Evolutionary conservation across 2,797 vertebrate genomes (phyloP), one percentile per base, ranked within the genome.

Genomic region (Neopelma chrysocephalum): DNA sequence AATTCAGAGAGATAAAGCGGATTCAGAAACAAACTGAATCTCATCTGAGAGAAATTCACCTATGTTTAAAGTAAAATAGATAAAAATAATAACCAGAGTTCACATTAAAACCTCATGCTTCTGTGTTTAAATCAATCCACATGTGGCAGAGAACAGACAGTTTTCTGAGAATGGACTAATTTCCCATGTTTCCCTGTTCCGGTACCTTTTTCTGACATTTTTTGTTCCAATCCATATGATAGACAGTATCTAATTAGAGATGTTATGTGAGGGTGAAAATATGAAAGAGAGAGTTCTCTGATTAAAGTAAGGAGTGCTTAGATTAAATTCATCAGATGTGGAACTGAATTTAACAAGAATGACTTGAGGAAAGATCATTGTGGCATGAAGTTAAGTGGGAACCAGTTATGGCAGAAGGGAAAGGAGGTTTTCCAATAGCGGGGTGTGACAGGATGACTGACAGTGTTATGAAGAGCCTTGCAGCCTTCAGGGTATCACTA

Each of bases 371-470:
- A 95, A 96, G 87, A 27, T 69, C 82, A 51, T 36, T 87, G 87
- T 54, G 53, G 42, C 50, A 89, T 54, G 69, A 97, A 93, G 42
- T 76, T 70, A 93, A 96, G 45, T 64, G 43, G 87, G 95, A 97
- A 92, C 10, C 82, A 76, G 47, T 70, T 60, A 56, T 10, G 45
- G 69, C 20, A 65, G 81, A 80, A 87, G 79, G 73, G 68, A 50
- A 62, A 76, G 19, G 78, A 89, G 20, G 6, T 64, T 65, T 82
- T 86, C 45, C 89, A 54, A 65, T 27, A 60, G 53, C 32, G 61
- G 68, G 64, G 11, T 81, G 80, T 90, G 81, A 70, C 47, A 82
- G 83, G 50, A 69, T 43, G 82, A 82, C 32, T 95, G 79, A 82
- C 17, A 23, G 64, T 12, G 84, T 78, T 87, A 31, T 62, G 77